Conservation (phyloP, 2,797 vertebrate species). For the Enteromius anoplus region DNA sequence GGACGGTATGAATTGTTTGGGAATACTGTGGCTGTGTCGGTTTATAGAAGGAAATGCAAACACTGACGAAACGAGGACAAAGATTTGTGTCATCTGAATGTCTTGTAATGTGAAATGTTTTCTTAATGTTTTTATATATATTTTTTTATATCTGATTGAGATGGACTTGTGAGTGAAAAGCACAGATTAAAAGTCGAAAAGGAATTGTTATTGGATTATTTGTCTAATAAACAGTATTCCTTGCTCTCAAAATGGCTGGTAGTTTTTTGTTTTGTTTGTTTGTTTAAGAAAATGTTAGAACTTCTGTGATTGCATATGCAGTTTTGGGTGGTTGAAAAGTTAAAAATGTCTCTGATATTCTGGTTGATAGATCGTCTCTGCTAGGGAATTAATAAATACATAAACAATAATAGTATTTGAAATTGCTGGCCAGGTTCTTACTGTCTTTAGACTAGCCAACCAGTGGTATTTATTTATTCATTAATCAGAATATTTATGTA, state of each 20-base stretch:
- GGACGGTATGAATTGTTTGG: neutral
- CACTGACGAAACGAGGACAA: neutral
- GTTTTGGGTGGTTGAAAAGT: neutral
- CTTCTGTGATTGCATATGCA: neutral
- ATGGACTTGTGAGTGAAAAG: constrained; percentile 57
- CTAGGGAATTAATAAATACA: too few species aligned
- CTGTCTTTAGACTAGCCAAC: neutral
- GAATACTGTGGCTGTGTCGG: constrained; percentile 1
- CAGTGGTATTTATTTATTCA: neutral
- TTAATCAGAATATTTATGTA: neutral
- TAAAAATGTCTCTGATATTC: neutral
- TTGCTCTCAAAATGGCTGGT: constrained; percentile 64
- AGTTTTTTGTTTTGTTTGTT: neutral
- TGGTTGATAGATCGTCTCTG: neutral
- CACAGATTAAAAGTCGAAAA: constrained; percentile 61
- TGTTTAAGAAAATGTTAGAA: neutral
- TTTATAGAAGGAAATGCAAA: neutral
- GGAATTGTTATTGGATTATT: constrained; percentile 71
- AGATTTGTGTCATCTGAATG: constrained; percentile 4
- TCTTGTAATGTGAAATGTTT: constrained; percentile 57
- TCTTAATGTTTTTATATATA: constrained; percentile 74
- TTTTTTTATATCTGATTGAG: constrained; percentile 58
- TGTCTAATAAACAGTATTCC: constrained; percentile 76
- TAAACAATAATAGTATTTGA: too few species aligned
- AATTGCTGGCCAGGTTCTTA: neutral